Percentiles rank a stretch among this genome's conserved stretches.
phyloP scores from a whole-genome alignment of 2,113 vertebrate genomes.

The Hippocampus zosterae region DNA sequence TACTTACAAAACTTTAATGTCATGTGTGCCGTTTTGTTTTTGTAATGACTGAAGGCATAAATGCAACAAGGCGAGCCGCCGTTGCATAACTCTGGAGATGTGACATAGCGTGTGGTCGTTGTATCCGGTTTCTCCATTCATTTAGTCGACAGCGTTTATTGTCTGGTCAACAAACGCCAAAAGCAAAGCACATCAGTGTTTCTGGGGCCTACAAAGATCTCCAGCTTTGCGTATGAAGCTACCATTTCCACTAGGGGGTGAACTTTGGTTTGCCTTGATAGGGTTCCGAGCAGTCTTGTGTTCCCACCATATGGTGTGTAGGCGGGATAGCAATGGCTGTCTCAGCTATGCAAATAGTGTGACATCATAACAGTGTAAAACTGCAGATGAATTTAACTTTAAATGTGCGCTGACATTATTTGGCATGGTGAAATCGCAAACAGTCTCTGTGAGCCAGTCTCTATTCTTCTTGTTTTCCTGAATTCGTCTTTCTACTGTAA shows the following conservation, averaged over 20 bases:
- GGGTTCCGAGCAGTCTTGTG: neutral
- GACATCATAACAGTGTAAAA: neutral
- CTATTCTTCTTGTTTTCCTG: no score
- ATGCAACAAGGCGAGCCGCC: constrained; percentile 37
- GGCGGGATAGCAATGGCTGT: neutral
- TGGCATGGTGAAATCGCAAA: neutral
- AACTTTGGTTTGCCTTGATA: neutral
- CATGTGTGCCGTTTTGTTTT: constrained; percentile 56
- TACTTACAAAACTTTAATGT: constrained; percentile 58
- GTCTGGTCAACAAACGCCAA: neutral
- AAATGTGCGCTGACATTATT: neutral
- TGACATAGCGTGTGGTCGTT: constrained; percentile 17
- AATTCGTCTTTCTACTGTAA: no score
- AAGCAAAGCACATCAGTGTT: neutral
- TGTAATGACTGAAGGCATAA: constrained; percentile 37
- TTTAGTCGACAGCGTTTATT: neutral
- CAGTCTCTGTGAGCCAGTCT: neutral
- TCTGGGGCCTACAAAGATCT: neutral
- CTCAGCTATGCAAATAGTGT: neutral
- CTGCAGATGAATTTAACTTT: neutral
- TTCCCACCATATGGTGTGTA: neutral
- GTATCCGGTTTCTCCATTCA: neutral
- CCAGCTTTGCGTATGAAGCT: neutral
- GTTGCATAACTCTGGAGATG: constrained; percentile 58
- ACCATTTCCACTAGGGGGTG: neutral